Evolutionary conservation across 2,888 invertebrate genomes (phyloP).

Genomic region (Volucella inanis): DNA sequence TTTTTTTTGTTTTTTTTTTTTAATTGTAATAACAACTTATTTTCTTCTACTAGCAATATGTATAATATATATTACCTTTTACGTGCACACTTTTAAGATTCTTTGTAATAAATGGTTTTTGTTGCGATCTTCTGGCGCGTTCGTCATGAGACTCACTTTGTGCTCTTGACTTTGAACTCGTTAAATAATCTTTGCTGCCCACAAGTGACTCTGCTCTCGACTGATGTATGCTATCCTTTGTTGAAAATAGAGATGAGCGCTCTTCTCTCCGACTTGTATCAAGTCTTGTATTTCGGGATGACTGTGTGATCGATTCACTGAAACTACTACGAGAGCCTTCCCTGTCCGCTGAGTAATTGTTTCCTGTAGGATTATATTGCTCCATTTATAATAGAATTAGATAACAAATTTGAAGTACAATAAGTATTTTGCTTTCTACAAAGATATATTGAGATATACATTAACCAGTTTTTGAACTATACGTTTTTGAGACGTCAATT

Average conservation of each 20-base stretch:
- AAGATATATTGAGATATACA: no score
- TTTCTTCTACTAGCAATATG: neutral
- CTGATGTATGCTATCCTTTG: slow-evolving; percentile 42
- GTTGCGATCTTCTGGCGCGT: slow-evolving; percentile 81
- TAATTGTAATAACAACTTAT: neutral
- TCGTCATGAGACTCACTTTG: slow-evolving; percentile 76
- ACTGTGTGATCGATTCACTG: slow-evolving; percentile 59
- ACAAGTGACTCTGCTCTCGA: slow-evolving; percentile 35
- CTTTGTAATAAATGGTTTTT: slow-evolving; percentile 88
- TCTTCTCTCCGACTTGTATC: slow-evolving; percentile 56
- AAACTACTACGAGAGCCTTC: slow-evolving; percentile 61
- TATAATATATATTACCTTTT: slow-evolving; percentile 88
- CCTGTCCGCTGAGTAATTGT: slow-evolving; percentile 46
- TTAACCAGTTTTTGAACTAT: no score
- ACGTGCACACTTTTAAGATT: slow-evolving; percentile 90
- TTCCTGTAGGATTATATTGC: slow-evolving; percentile 30
- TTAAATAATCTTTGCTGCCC: slow-evolving; percentile 46
- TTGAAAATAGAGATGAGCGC: slow-evolving; percentile 59
- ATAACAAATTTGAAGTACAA: neutral
- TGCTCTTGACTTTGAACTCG: slow-evolving; percentile 49
- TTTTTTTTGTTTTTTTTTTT: neutral
- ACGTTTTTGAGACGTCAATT: no score
- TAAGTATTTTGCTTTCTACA: no score
- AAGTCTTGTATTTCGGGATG: slow-evolving; percentile 46
- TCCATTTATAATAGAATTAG: neutral